Conservation (phyloP, 1,140 invertebrate genomes). For the Hesperophylax magnus region DNA sequence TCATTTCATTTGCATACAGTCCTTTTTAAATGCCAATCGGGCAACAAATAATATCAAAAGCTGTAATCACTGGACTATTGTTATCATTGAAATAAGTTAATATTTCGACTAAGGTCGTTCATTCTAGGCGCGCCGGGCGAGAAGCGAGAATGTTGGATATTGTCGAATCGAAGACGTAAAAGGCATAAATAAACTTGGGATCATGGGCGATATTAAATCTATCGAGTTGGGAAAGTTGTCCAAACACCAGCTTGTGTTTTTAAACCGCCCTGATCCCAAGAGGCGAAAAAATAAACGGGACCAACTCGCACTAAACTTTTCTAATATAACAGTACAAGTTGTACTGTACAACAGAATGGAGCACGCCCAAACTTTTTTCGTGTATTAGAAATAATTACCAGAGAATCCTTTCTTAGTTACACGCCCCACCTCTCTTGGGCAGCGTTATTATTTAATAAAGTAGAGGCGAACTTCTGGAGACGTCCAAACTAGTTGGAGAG, state of each 20-base stretch:
- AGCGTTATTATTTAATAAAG: slow-evolving; percentile 16
- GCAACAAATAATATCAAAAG: too few species aligned
- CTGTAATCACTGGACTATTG: too few species aligned
- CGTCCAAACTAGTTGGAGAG: slow-evolving; percentile 12
- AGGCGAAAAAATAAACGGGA: slow-evolving; percentile 16
- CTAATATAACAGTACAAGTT: slow-evolving; percentile 20
- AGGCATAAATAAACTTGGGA: slow-evolving; percentile 5
- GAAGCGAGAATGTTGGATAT: background rate
- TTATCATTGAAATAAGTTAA: too few species aligned
- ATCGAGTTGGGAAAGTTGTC: slow-evolving; percentile 15
- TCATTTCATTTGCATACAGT: too few species aligned
- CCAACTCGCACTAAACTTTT: slow-evolving; percentile 31
- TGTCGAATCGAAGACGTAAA: background rate
- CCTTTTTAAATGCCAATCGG: too few species aligned
- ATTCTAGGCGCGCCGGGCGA: too few species aligned
- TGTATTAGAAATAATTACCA: slow-evolving; percentile 40
- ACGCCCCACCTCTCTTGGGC: background rate
- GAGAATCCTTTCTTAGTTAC: slow-evolving; percentile 11
- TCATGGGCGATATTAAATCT: slow-evolving; percentile 17
- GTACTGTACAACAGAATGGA: slow-evolving; percentile 1
- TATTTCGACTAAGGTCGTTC: too few species aligned
- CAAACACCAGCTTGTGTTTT: slow-evolving; percentile 30
- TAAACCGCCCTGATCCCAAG: slow-evolving; percentile 21
- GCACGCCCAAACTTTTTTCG: slow-evolving; percentile 12
- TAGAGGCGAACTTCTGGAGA: background rate